Evolutionary conservation across 2,113 vertebrate genomes (phyloP).

Genomic region (Tupaia tana): DNA sequence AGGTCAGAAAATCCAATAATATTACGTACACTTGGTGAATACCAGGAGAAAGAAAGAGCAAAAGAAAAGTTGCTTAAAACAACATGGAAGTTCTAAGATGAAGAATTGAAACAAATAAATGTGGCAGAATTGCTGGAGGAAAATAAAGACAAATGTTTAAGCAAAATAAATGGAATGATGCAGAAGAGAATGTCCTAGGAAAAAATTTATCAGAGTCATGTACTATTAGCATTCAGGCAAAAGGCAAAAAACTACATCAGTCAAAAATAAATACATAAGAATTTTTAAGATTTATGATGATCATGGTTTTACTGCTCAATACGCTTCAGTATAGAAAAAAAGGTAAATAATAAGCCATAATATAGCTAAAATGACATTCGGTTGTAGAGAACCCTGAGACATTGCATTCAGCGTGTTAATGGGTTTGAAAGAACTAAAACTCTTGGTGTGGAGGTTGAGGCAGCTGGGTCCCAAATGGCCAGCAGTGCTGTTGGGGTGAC

Average conservation of each 20-base stretch:
- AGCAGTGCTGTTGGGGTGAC: too few species aligned
- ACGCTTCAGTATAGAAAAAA: not conserved
- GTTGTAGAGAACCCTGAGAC: not conserved
- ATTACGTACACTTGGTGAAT: not conserved
- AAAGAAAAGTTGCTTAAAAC: not conserved
- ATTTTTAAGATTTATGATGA: not conserved
- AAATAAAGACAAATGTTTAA: not conserved
- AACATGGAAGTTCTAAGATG: not conserved
- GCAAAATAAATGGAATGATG: not conserved
- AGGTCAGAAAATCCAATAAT: not conserved
- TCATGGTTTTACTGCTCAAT: not conserved
- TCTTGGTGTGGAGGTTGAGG: not conserved
- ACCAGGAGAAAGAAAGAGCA: not conserved
- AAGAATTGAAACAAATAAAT: not conserved
- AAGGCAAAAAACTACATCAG: not conserved
- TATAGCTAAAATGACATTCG: not conserved
- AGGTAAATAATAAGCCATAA: conserved; percentile 12
- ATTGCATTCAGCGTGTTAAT: not conserved
- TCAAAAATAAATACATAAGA: not conserved
- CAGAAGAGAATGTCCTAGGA: not conserved
- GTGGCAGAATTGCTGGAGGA: not conserved
- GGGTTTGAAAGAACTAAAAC: not conserved
- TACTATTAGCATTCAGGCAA: not conserved
- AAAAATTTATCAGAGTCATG: not conserved
- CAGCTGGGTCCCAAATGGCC: too few species aligned